Base-by-base conservation (phyloP, 2,888 invertebrate species). In the Nemoura dubitans region DNA sequence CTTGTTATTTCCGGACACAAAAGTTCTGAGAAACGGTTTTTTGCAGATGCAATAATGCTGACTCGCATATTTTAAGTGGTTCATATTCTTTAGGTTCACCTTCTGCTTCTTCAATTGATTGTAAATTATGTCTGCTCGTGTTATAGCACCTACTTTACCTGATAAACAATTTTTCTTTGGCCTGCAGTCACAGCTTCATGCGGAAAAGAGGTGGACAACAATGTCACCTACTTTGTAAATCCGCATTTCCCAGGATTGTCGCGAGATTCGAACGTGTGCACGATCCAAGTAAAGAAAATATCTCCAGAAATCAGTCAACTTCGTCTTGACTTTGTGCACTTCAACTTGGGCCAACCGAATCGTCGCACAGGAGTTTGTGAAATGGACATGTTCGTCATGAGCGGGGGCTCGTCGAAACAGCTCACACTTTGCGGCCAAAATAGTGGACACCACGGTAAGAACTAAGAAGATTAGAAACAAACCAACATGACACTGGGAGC, bases 331-430 rank as follows among this genome's bases (percentile, higher is more conserved):
- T 97, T 97, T 90, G 92, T 96, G 85, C 97, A 97, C 91, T 97
- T 97, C 90, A 95, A 95, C 90, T 93, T 97, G 91, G 97, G 96
- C 26, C 97, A 97, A 90, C 97, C 97, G 0, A 97, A 97, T 90
- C 92, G 96, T 86, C 93, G 92, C 36, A 96, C 96, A 0, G 97
- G 97, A 0, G 94, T 95, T 76, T 97, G 97, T 89, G 96, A 96
- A 89, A 95, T 95, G 81, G 97, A 97, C 90, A 92, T 94, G 27
- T 91, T 92, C 90, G 91, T 93, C 0, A 90, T 96, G 87, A 91
- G 91, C 26, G 94, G 94, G 0, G 94, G 94, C 3, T 92, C 92
- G 26, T 92, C 92, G 0, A 93, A 92, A 85, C 93, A 93, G 86
- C 93, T 97, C 88, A 94, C 93, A 21, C 89, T 97, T 14, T 97